Percentiles rank a stretch among this genome's conserved stretches.
These are phyloP conservation scores for Erpornis zantholeuca DNA, from an alignment of 2,113 vertebrate genomes.

Conservation along the genomic window DNA sequence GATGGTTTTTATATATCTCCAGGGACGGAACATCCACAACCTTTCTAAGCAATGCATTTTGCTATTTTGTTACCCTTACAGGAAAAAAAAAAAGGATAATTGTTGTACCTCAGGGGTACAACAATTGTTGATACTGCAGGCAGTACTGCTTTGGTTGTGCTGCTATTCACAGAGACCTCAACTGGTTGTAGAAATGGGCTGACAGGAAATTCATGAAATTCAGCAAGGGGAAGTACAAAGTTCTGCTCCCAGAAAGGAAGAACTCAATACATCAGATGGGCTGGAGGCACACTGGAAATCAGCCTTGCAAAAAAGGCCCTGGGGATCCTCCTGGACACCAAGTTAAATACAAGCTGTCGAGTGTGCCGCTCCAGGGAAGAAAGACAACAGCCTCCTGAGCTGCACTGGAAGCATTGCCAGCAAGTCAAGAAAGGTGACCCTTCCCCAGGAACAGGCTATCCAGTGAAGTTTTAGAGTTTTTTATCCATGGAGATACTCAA, in stretches of 20 bases:
- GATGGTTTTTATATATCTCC: not conserved
- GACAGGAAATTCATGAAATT: not conserved
- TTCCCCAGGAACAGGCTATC: not conserved
- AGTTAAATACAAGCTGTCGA: not conserved
- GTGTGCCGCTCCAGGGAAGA: not conserved
- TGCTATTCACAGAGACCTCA: not conserved
- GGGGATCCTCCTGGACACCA: not conserved
- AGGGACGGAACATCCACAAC: not conserved
- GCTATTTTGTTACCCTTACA: not conserved
- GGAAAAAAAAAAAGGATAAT: not conserved
- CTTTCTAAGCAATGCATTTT: rapidly evolving
- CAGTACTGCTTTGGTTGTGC: not conserved
- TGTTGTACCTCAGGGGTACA: not conserved
- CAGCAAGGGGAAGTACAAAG: not conserved
- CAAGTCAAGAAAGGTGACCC: not conserved
- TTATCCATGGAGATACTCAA: not conserved
- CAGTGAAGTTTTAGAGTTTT: not conserved
- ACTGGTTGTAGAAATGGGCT: not conserved
- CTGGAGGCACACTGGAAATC: not conserved
- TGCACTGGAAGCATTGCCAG: not conserved
- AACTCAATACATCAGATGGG: not conserved
- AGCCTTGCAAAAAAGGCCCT: not conserved
- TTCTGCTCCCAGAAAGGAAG: not conserved
- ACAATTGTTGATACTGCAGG: not conserved
- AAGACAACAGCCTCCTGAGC: not conserved